These are phyloP conservation scores for Radopholus similis DNA, from an alignment of 1,140 invertebrate genomes.

Conservation along the genomic window DNA sequence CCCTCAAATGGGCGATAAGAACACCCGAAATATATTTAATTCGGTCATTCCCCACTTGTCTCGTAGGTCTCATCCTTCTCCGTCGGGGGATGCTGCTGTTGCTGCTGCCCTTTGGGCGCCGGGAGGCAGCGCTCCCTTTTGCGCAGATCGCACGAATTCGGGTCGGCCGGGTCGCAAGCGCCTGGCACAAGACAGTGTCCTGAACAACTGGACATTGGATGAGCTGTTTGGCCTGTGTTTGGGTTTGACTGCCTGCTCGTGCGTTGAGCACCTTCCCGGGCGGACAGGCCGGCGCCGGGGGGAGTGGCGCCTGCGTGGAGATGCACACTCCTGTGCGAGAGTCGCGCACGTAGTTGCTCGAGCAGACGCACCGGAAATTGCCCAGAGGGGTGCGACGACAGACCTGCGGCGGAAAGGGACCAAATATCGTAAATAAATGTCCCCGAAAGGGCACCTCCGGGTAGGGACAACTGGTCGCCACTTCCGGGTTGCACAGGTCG, in stretches of 20 bases:
- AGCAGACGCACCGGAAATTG: conserved; percentile 56
- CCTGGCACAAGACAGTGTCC: conserved; percentile 49
- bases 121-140: conserved; percentile 56
- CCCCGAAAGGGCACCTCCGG: neutral
- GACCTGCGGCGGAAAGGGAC: neutral
- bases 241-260: conserved; percentile 4
- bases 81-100: neutral
- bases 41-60: neutral
- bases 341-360: conserved; percentile 43
- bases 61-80: conserved; percentile 3
- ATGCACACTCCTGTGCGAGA: conserved; percentile 46
- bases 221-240: no score
- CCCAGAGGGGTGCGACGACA: conserved; percentile 36
- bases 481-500: conserved; percentile 56
- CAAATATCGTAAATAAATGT: neutral
- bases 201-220: neutral
- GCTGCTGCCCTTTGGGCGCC: neutral
- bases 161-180: conserved; percentile 48
- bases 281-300: conserved; percentile 32
- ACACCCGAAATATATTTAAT: neutral
- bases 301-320: conserved; percentile 2
- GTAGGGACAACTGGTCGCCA: conserved; percentile 9
- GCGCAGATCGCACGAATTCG: conserved; percentile 47
- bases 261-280: conserved; percentile 49
- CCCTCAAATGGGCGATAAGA: neutral